Conservation (phyloP, 2,888 invertebrate genomes). For the Erebia palarica region DNA sequence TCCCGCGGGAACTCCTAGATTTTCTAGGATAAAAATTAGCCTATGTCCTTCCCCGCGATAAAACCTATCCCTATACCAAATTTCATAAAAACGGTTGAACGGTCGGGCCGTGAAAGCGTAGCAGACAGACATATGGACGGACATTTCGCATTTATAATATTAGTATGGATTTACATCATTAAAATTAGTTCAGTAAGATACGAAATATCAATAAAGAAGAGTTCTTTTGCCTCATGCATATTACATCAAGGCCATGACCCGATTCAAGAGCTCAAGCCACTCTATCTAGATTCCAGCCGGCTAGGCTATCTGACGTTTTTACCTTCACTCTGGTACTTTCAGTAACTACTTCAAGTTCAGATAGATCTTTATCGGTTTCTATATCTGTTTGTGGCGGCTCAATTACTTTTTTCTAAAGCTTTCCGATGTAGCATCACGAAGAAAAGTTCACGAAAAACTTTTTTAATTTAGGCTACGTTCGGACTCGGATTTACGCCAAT, state of each 20-base stretch:
- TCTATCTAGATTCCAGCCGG: conserved; percentile 64
- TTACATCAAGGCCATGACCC: conserved; percentile 61
- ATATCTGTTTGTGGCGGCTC: conserved; percentile 18
- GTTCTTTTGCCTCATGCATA: conserved; percentile 39
- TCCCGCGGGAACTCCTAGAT: no score
- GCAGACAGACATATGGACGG: no score
- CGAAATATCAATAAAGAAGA: conserved; percentile 34
- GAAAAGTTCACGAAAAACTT: not conserved
- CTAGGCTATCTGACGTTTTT: conserved; percentile 60
- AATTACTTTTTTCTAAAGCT: conserved; percentile 11
- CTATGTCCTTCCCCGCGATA: no score
- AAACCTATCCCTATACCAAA: no score
- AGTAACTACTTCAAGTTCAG: conserved; percentile 64
- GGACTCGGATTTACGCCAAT: no score
- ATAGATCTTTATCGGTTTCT: conserved; percentile 53
- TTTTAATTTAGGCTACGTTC: not conserved
- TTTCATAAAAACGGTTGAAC: no score
- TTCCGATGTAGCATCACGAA: not conserved
- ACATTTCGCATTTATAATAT: no score
- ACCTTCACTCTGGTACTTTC: conserved; percentile 44
- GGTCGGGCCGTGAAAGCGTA: no score
- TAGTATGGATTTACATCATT: not conserved
- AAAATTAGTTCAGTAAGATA: conserved; percentile 8
- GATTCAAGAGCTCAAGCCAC: conserved; percentile 59
- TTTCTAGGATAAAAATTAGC: no score